Evolutionary conservation across 2,113 vertebrate species (phyloP).

Genomic region (Cebidichthys violaceus): DNA sequence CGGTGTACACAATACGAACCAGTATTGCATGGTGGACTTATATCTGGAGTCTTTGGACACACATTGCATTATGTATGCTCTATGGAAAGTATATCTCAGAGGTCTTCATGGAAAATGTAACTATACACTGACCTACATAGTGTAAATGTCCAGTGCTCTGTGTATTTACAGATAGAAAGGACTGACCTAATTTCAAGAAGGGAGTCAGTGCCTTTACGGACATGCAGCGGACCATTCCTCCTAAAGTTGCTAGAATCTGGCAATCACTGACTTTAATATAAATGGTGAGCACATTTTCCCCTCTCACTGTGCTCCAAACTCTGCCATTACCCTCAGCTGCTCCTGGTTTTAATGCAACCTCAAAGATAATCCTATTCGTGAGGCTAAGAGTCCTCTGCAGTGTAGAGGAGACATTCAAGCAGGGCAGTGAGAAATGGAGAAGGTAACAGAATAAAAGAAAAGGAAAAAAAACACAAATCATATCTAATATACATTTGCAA

Average conservation of each 20-base stretch:
- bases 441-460: neutral
- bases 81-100: neutral
- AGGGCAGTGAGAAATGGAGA: neutral
- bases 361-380: constrained; percentile 36
- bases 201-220: neutral
- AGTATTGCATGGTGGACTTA: neutral
- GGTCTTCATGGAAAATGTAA: neutral
- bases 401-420: neutral
- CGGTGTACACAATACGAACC: neutral
- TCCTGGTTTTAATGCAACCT: constrained; percentile 40
- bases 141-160: neutral
- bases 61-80: neutral
- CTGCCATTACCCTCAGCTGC: constrained; percentile 28
- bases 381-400: constrained; percentile 4
- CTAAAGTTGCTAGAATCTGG: constrained; percentile 26
- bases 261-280: constrained; percentile 23
- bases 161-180: constrained; percentile 16
- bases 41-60: neutral
- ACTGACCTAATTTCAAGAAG: constrained; percentile 28
- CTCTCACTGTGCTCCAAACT: constrained; percentile 25
- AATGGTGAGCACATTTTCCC: constrained; percentile 58
- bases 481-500: constrained; percentile 7
- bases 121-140: neutral
- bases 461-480: constrained; percentile 6
- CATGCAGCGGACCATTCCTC: constrained; percentile 19